Evolutionary conservation across 2,888 invertebrate species (phyloP).

Genomic region (Ophioninae sp.): DNA sequence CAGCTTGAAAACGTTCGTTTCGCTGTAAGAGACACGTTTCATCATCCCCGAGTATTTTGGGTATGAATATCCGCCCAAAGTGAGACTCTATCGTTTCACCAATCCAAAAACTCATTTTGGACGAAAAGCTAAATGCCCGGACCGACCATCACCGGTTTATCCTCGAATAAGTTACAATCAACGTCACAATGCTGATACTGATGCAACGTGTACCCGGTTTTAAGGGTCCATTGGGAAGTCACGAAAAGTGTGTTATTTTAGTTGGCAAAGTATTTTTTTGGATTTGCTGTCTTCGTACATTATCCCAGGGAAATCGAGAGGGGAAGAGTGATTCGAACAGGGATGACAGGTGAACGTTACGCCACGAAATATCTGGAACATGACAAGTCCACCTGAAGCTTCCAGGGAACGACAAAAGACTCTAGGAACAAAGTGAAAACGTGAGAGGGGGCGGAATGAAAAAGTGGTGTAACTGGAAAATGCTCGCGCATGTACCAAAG

Average conservation of each 20-base stretch:
- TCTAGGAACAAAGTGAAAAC: conserved; percentile 60
- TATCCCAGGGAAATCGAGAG: not conserved
- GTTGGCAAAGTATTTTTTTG: not conserved
- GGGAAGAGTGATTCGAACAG: conserved; percentile 8
- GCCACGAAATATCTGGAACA: conserved; percentile 36
- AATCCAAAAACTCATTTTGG: not conserved
- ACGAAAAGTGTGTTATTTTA: not conserved
- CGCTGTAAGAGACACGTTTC: not conserved
- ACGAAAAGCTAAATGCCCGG: too few relatives aligned
- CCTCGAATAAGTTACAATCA: too few relatives aligned
- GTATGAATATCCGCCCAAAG: not conserved
- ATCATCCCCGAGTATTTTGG: not conserved
- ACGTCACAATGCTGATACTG: too few relatives aligned
- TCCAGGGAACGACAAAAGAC: conserved; percentile 19
- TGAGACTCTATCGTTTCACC: not conserved
- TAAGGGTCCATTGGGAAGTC: not conserved
- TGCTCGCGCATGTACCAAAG: conserved; percentile 60
- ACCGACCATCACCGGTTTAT: too few relatives aligned
- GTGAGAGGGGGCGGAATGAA: conserved; percentile 37
- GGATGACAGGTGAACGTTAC: conserved; percentile 2
- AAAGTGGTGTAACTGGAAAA: conserved; percentile 62
- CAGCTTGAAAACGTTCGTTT: not conserved
- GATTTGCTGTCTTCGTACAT: not conserved
- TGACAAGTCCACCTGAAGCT: conserved; percentile 39
- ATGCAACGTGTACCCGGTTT: too few relatives aligned